Conservation (phyloP, 2,888 invertebrate genomes). For the Eristalinus aeneus region DNA sequence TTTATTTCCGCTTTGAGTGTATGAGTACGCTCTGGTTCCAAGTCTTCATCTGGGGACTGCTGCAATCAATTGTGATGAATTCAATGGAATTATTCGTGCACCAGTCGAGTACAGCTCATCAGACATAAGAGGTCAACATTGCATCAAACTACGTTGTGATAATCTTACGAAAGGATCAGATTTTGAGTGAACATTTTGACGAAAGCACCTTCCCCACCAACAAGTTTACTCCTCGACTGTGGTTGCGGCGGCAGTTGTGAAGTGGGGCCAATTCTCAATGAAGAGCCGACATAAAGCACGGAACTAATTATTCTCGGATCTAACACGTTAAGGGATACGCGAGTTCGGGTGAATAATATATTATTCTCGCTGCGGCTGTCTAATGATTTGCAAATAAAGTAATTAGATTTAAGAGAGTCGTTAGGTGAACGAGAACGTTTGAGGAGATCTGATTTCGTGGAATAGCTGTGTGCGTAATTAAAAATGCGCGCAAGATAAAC, state of each 20-base stretch:
- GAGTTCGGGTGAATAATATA: conserved; percentile 24
- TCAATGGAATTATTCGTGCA: neutral
- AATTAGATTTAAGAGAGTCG: conserved; percentile 25
- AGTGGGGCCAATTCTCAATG: neutral
- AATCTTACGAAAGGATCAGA: neutral
- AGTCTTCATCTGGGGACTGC: neutral
- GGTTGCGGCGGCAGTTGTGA: neutral
- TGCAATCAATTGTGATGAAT: conserved; percentile 6
- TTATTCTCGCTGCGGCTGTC: neutral
- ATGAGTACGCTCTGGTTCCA: no score
- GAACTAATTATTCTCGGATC: conserved; percentile 2
- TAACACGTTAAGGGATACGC: neutral
- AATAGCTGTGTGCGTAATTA: neutral
- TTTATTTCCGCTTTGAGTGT: no score
- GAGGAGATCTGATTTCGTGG: neutral
- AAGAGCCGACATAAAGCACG: conserved; percentile 2
- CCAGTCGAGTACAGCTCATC: neutral
- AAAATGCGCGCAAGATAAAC: neutral
- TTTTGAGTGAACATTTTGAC: neutral
- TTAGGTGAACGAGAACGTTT: neutral
- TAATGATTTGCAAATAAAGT: conserved; percentile 19
- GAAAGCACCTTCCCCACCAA: no score
- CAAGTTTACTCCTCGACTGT: neutral
- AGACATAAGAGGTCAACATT: neutral
- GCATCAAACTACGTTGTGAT: neutral